These are phyloP conservation scores for Pseudomyrmex sp. DNA, from an alignment of 1,140 invertebrate genomes.

Conservation along the genomic window DNA sequence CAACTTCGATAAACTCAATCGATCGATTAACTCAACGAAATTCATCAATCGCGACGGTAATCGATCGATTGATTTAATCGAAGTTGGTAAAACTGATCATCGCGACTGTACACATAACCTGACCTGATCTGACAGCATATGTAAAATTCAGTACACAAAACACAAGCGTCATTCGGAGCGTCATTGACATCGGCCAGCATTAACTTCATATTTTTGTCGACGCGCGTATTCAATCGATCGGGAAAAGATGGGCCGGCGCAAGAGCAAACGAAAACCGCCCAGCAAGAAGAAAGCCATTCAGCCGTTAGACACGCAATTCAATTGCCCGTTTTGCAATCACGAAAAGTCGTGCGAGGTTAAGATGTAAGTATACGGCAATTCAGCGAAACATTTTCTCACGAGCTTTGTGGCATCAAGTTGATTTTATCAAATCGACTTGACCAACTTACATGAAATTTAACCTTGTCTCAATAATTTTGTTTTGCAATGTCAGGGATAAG, in stretches of 20 bases:
- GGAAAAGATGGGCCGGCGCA: slow-evolving; percentile 94
- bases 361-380: slow-evolving; percentile 90
- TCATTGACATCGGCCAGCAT: too few relatives aligned
- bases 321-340: slow-evolving; percentile 99
- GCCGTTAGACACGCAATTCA: slow-evolving; percentile 98
- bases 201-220: too few relatives aligned
- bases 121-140: too few relatives aligned
- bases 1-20: too few relatives aligned
- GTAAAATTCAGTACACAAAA: too few relatives aligned
- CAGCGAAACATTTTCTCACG: neutral
- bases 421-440: neutral
- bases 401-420: neutral
- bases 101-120: too few relatives aligned
- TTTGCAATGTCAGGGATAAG: slow-evolving; percentile 92
- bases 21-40: too few relatives aligned
- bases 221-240: neutral
- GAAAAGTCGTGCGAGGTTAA: slow-evolving; percentile 99
- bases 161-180: too few relatives aligned
- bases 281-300: slow-evolving; percentile 97
- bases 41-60: too few relatives aligned
- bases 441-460: neutral
- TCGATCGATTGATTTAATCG: too few relatives aligned
- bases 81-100: too few relatives aligned
- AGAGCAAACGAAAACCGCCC: slow-evolving; percentile 98
- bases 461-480: neutral